Conservation (phyloP, 2,797 vertebrate genomes). For the Acanthornis magna region DNA sequence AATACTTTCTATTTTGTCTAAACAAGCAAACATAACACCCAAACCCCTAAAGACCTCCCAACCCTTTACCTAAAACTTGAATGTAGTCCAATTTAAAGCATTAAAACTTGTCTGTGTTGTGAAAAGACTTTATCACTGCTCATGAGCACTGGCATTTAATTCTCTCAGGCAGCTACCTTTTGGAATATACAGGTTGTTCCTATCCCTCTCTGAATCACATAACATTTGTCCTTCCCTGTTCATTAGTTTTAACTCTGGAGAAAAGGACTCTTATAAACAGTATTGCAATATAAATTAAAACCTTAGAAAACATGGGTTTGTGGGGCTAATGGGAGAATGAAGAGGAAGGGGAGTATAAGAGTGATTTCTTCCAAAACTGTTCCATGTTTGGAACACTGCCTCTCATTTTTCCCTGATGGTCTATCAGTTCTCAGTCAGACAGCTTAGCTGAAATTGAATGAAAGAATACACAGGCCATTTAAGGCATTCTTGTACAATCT, state of each 20-base stretch:
- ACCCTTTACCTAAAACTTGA: not conserved
- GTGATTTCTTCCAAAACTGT: not conserved
- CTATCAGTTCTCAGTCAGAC: not conserved
- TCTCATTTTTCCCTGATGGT: not conserved
- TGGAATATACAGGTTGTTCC: not conserved
- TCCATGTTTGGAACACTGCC: not conserved
- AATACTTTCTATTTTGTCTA: not conserved
- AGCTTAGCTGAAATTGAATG: not conserved
- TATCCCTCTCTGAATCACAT: not conserved
- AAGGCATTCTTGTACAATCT: not conserved
- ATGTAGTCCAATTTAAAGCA: not conserved
- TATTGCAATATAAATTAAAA: not conserved
- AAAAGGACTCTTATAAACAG: not conserved
- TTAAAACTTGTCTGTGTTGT: not conserved
- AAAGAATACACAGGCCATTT: not conserved
- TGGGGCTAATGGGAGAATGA: not conserved
- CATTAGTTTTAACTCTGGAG: slow-evolving; percentile 10
- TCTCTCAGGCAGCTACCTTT: not conserved
- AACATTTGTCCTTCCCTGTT: not conserved
- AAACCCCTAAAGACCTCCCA: not conserved
- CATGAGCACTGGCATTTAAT: not conserved
- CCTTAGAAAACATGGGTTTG: not conserved
- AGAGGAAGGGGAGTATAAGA: not conserved
- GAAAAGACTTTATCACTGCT: not conserved
- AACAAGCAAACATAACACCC: not conserved